A percentile compares a stretch with the other conserved stretches of the same genome.
Evolutionary conservation across 2,888 invertebrate species (phyloP).

Genomic region (Nomada flava): DNA sequence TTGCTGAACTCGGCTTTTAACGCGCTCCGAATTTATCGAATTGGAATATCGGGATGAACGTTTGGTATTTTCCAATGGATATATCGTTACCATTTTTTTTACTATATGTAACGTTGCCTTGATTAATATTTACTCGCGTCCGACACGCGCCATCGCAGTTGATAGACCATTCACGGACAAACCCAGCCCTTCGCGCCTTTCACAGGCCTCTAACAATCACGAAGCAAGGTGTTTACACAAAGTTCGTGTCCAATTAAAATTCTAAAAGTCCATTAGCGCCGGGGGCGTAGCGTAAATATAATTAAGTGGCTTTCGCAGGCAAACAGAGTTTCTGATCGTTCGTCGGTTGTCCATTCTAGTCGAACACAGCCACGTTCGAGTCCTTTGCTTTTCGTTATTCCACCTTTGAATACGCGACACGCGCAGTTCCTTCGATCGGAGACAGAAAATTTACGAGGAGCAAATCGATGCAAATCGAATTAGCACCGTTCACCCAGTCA

Average conservation of each 20-base stretch:
- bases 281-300: conserved; percentile 69
- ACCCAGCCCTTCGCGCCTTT: neutral
- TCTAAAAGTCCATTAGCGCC: conserved; percentile 44
- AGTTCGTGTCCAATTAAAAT: conserved; percentile 33
- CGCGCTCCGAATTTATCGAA: neutral
- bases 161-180: conserved; percentile 13
- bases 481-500: conserved; percentile 34
- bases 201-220: conserved; percentile 12
- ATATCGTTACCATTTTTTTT: neutral
- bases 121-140: conserved; percentile 11
- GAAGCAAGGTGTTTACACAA: conserved; percentile 27
- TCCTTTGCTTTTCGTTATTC: neutral
- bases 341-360: conserved; percentile 32
- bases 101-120: neutral
- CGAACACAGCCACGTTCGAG: conserved; percentile 28
- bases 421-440: conserved; percentile 12
- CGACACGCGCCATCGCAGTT: conserved; percentile 6
- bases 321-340: conserved; percentile 56
- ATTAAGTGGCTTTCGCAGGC: conserved; percentile 75
- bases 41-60: neutral
- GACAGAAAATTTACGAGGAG: neutral
- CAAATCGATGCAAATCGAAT: conserved; percentile 34
- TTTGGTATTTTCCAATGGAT: neutral
- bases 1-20: neutral
- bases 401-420: neutral